phyloP scores from a whole-genome alignment of 2,888 invertebrate species.

The Microctonus hyperodae region DNA sequence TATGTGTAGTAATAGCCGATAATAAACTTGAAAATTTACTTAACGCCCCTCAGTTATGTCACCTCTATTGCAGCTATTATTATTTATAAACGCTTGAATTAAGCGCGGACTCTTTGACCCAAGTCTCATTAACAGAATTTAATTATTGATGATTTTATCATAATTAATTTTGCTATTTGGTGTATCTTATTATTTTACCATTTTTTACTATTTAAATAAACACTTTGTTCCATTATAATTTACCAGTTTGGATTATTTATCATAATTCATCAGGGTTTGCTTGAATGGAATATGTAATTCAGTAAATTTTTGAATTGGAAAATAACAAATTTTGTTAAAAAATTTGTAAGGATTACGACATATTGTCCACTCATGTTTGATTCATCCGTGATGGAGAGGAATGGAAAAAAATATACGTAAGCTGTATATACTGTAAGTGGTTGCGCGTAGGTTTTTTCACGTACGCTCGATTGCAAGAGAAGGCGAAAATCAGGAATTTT shows the following conservation, averaged over 20 bases:
- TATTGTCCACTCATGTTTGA: slow-evolving; percentile 6
- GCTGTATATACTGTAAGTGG: slow-evolving; percentile 5
- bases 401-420: slow-evolving; percentile 1
- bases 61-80: too few relatives aligned
- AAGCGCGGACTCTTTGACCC: background rate
- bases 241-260: too few relatives aligned
- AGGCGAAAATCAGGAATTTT: slow-evolving; percentile 20
- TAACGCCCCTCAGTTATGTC: background rate
- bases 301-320: background rate
- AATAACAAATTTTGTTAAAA: background rate
- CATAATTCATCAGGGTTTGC: too few relatives aligned
- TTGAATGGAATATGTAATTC: background rate
- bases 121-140: slow-evolving; percentile 13
- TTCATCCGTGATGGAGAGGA: background rate
- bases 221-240: too few relatives aligned
- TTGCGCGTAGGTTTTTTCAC: background rate
- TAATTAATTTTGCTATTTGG: background rate
- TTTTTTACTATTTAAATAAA: too few relatives aligned
- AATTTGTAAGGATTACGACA: background rate
- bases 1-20: background rate
- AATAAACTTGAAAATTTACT: background rate
- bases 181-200: too few relatives aligned
- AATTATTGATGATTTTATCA: slow-evolving; percentile 3
- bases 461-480: slow-evolving; percentile 7
- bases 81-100: background rate